These are phyloP conservation scores for Cherax destructor DNA, from an alignment of 1,140 invertebrate species.

Conservation along the genomic window DNA sequence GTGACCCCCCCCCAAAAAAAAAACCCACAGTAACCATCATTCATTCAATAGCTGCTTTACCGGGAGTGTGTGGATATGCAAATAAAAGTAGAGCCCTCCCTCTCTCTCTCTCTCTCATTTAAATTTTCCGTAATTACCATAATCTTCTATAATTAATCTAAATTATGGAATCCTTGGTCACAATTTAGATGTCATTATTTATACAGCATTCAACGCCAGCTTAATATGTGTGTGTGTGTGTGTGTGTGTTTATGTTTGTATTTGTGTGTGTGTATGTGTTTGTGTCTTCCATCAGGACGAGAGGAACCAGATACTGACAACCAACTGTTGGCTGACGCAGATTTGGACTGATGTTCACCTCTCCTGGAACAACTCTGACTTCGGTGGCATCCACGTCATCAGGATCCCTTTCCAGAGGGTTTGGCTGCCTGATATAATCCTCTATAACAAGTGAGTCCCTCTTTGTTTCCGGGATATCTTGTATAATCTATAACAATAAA, in stretches of 20 bases:
- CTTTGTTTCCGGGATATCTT: background rate
- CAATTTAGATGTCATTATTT: background rate
- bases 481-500: too few relatives aligned
- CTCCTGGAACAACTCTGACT: conserved; percentile 90
- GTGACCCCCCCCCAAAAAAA: too few relatives aligned
- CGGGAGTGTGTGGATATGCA: too few relatives aligned
- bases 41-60: too few relatives aligned
- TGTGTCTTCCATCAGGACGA: conserved; percentile 77
- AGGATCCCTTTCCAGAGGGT: conserved; percentile 79
- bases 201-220: background rate
- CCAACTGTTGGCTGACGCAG: conserved; percentile 93
- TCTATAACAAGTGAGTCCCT: conserved; percentile 88
- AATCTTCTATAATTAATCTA: too few relatives aligned
- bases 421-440: conserved; percentile 90
- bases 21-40: too few relatives aligned
- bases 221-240: too few relatives aligned
- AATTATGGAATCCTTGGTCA: too few relatives aligned
- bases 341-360: conserved; percentile 92
- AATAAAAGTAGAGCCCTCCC: background rate
- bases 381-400: conserved; percentile 87
- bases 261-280: too few relatives aligned
- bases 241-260: too few relatives aligned
- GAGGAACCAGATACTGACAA: conserved; percentile 85
- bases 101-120: background rate
- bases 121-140: too few relatives aligned